phyloP scores from a whole-genome alignment of 2,797 vertebrate genomes.

The Anomalospiza imberbis region DNA sequence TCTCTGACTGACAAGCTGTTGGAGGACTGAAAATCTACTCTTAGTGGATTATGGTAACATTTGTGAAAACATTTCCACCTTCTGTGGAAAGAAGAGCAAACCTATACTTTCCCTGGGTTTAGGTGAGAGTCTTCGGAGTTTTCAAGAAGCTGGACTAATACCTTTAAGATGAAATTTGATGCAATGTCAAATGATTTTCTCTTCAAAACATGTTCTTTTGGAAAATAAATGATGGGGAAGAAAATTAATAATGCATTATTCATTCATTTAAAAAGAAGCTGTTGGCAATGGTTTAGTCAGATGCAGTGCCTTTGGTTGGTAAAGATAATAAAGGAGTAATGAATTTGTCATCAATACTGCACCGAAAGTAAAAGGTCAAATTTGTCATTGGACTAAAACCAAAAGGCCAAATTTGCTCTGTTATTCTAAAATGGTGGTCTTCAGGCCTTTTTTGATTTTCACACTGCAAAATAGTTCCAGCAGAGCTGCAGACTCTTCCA shows the following conservation, averaged over 20 bases:
- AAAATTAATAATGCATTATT: conserved; percentile 19
- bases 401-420: background rate
- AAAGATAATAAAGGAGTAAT: conserved; percentile 21
- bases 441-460: background rate
- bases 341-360: conserved; percentile 38
- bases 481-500: background rate
- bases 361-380: conserved; percentile 14
- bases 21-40: background rate
- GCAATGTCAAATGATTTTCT: background rate
- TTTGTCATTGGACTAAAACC: conserved; percentile 4
- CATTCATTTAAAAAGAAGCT: conserved; percentile 12
- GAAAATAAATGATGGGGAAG: background rate
- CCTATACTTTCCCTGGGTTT: background rate
- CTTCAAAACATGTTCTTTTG: background rate
- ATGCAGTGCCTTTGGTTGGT: background rate
- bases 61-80: background rate
- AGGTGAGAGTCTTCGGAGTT: background rate
- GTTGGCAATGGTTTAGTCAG: conserved; percentile 31
- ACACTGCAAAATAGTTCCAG: background rate
- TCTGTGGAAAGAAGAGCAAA: background rate
- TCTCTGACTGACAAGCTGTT: background rate
- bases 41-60: background rate
- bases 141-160: background rate
- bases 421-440: background rate
- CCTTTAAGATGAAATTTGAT: background rate